phyloP scores from a whole-genome alignment of 2,888 invertebrate genomes.

The Heliconius ethilla region DNA sequence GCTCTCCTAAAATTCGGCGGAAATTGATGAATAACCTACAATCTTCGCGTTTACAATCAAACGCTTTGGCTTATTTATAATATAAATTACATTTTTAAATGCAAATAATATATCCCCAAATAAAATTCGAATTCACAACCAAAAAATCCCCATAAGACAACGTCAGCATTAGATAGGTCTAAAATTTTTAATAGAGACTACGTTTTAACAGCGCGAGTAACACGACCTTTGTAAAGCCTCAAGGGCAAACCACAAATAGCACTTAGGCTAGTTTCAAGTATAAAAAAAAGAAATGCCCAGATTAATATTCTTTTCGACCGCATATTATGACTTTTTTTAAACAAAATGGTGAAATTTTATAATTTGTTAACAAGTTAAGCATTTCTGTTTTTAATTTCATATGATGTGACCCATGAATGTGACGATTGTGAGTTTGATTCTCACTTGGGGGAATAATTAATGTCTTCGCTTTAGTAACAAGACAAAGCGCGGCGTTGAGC shows the following conservation, averaged over 20 bases:
- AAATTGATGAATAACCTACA: too few relatives aligned
- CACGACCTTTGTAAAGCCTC: slow-evolving; percentile 24
- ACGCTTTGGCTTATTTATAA: too few relatives aligned
- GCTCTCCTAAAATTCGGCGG: too few relatives aligned
- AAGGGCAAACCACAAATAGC: slow-evolving; percentile 25
- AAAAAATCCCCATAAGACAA: neutral
- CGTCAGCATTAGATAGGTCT: neutral
- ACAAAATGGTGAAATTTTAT: neutral
- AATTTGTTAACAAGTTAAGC: neutral
- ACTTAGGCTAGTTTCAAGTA: slow-evolving; percentile 25
- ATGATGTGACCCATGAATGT: neutral
- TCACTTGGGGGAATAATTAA: neutral
- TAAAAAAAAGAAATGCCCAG: slow-evolving; percentile 21
- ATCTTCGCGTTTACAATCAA: too few relatives aligned
- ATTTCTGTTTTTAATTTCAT: neutral
- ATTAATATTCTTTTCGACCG: slow-evolving; percentile 12
- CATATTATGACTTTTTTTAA: neutral
- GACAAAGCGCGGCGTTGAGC: neutral
- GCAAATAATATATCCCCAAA: neutral
- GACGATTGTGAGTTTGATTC: neutral
- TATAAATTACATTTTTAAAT: neutral
- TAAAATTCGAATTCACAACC: neutral
- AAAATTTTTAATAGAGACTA: slow-evolving; percentile 19
- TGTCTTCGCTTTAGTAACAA: neutral
- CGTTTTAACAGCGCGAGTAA: slow-evolving; percentile 20